Evolutionary conservation across 2,888 invertebrate genomes (phyloP), one percentile per base, ranked within the genome.

Genomic region (Romanomermis culicivorax): DNA sequence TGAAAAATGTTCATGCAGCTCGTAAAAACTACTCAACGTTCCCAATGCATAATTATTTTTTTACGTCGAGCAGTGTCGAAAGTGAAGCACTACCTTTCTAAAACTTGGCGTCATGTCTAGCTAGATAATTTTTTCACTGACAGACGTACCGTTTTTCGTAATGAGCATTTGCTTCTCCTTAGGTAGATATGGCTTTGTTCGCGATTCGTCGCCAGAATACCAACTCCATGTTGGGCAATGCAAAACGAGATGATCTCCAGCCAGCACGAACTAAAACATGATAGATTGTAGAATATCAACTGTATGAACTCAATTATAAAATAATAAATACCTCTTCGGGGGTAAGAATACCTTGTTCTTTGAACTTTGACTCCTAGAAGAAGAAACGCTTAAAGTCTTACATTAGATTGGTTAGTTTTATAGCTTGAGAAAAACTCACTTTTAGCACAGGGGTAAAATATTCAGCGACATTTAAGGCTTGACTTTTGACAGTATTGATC

Each of bases 211-310:
- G 0, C 91, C 93, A 1, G 64, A 60, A 14, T 70, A 82, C 97
- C 97, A 99, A 68, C 89, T 86, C 97, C 97, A 99, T 0, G 97
- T 95, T 0, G 97, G 95, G 68, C 95, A 99, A 69, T 95, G 93
- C 72, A 97, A 93, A 0, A 95, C 93, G 55, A 99, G 74, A 72
- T 97, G 95, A 68, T 97, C 95, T 1, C 97, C 97, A 24, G 97
- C 95, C 2, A 84, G 87, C 2, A 97, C 86, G 77, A 95, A 99
- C 75, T 77, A 60, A 7, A 60, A 63, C 45, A 56, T 51, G 2
- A 24, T 23, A 54, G 11, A 50, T 30, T 27, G 25, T 47, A 50
- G 20, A 29, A 29, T n/a, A 17, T 17, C 14, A 54, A 26, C 52
- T 55, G 36, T 11, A 36, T 36, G 7, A 36, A 36, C 36, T 36